Conservation (phyloP, 2,113 vertebrate species). For the Larimichthys polyactis region DNA sequence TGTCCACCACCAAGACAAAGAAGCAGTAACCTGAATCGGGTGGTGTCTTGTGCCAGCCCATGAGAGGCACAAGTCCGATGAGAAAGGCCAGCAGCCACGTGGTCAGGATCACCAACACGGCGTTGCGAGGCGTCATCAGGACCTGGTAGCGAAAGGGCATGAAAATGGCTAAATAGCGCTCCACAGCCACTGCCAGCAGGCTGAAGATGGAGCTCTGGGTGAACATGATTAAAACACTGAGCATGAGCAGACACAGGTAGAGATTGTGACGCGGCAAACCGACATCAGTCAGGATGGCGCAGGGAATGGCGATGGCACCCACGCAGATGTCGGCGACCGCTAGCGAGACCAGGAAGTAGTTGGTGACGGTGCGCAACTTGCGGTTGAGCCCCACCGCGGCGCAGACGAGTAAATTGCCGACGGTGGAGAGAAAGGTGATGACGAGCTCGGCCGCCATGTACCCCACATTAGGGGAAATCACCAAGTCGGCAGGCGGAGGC, state of each 20-base stretch:
- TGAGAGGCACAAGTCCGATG: conserved; percentile 77
- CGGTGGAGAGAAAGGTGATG: conserved; percentile 80
- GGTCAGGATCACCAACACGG: conserved; percentile 76
- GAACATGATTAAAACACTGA: conserved; percentile 85
- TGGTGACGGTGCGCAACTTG: conserved; percentile 83
- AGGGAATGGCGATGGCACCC: conserved; percentile 84
- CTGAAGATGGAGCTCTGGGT: conserved; percentile 87
- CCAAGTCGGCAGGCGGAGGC: conserved; percentile 1
- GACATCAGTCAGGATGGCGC: conserved; percentile 82
- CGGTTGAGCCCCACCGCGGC: conserved; percentile 80
- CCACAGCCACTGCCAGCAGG: conserved; percentile 83
- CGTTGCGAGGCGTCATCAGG: conserved; percentile 82
- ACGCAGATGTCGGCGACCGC: conserved; percentile 84
- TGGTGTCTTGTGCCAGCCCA: conserved; percentile 81
- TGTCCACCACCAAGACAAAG: conserved; percentile 77
- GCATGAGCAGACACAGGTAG: conserved; percentile 84
- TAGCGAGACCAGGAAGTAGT: conserved; percentile 86
- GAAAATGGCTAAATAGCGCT: conserved; percentile 86
- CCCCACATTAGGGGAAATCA: conserved; percentile 68
- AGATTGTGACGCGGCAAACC: conserved; percentile 81
- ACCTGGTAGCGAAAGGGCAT: conserved; percentile 83
- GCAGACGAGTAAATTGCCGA: conserved; percentile 84
- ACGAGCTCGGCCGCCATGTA: conserved; percentile 81
- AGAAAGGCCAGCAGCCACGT: conserved; percentile 80
- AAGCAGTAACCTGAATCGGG: conserved; percentile 74